These are phyloP conservation scores for Paragorgia papillata DNA, from an alignment of 92 coral and sea anemone genomes.

Conservation along the genomic window DNA sequence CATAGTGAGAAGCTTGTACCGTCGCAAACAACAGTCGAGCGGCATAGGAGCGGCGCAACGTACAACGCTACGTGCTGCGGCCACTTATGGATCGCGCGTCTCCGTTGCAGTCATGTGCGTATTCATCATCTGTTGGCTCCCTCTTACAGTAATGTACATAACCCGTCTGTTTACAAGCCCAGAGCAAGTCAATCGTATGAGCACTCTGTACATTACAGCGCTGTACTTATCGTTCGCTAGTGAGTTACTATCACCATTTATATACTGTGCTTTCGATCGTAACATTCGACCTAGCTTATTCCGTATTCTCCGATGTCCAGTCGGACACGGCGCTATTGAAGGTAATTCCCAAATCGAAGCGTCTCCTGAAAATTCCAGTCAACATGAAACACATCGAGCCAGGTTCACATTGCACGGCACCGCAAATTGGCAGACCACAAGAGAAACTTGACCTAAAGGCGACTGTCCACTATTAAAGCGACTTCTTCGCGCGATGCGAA, in stretches of 20 bases:
- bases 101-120: slow-evolving; percentile 25
- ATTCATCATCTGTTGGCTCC: slow-evolving; percentile 27
- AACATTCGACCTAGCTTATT: slow-evolving; percentile 26
- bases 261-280: slow-evolving; percentile 44
- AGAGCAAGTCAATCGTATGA: slow-evolving; percentile 3
- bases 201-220: slow-evolving; percentile 1
- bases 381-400: no score
- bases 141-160: background rate
- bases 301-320: background rate
- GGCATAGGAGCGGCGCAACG: slow-evolving; percentile 5
- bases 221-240: slow-evolving; percentile 16
- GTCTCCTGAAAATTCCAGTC: background rate
- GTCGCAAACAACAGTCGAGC: slow-evolving; percentile 19
- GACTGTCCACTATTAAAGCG: no score
- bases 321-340: background rate
- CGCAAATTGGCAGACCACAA: no score
- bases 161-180: background rate
- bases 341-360: background rate
- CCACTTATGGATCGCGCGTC: slow-evolving; percentile 28
- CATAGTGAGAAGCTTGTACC: background rate
- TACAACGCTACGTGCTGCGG: slow-evolving; percentile 8
- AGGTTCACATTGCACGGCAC: no score
- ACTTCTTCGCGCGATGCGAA: no score
- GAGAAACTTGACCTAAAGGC: no score
- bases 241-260: slow-evolving; percentile 20